Base-by-base conservation (phyloP, 2,888 invertebrate genomes). In the Chesias legatella region DNA sequence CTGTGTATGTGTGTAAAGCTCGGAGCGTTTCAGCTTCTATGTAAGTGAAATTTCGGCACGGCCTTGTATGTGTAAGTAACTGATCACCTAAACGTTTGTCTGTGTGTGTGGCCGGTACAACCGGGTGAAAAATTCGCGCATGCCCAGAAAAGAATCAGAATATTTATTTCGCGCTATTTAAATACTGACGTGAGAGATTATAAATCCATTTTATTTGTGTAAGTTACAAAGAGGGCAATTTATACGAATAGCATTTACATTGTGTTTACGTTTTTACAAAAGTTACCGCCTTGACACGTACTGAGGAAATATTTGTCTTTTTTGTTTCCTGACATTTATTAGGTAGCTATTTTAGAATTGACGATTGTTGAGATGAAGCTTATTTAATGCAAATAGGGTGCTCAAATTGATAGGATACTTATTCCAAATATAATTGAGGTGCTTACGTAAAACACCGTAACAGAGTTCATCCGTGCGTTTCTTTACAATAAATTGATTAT, bases 111-210 rank as follows among this genome's bases (percentile, higher is more conserved):
- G 53, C 65, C 63, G 59, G 63, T 64, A 65, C 50, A 60, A 60
- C 71, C 65, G 66, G 69, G 67, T 48, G 48, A 51, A 58, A 45
- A 48, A 41, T 56, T 37, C 17, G 69, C 79, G 79, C 81, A 77
- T 81, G 78, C 77, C 50, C 67, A 49, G 55, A 44, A 50, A 59
- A 58, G 56, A 61, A 60, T 64, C 63, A 67, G 67, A 72, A 72
- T 69, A 62, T 63, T 56, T 68, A 63, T 73, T 79, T 72, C 62
- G 63, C 70, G 70, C 64, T 73, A 67, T 74, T 74, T 71, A 73
- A 76, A 74, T 72, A 69, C 68, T 58, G 28, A 53, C 58, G 54
- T 55, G 57, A 65, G 55, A 59, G 66, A 70, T 69, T 66, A 67
- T 63, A 56, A 67, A 61, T 60, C 56, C 54, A 51, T 49, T 64